Percentiles rank a stretch among this genome's conserved stretches.
These are phyloP conservation scores for Pontoporia blainvillei DNA, from an alignment of 2,113 vertebrate genomes.

Conservation along the genomic window DNA sequence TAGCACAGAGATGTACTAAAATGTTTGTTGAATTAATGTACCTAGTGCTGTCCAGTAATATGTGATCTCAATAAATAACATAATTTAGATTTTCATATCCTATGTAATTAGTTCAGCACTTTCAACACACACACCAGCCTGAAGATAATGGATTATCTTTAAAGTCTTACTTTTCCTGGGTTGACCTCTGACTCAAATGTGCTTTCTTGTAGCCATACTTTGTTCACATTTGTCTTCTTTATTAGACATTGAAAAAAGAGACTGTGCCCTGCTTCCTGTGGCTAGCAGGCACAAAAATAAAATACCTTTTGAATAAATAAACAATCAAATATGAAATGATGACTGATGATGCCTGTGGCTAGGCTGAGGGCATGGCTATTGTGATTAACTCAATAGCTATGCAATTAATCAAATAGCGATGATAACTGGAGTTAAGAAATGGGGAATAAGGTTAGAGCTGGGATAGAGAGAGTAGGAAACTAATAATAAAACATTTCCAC, in stretches of 20 bases:
- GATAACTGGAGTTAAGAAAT: neutral
- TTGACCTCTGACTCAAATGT: neutral
- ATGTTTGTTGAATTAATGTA: neutral
- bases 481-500: neutral
- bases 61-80: neutral
- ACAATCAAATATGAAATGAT: neutral
- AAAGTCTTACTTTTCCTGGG: neutral
- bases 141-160: neutral
- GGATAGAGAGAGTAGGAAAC: neutral
- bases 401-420: neutral
- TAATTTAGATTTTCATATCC: neutral
- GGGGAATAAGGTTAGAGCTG: neutral
- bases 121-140: neutral
- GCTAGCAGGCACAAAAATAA: neutral
- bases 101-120: neutral
- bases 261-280: neutral
- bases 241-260: neutral
- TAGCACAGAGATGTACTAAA: neutral
- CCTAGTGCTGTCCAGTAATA: neutral
- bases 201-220: neutral
- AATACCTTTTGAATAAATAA: constrained; percentile 19
- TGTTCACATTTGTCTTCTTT: neutral
- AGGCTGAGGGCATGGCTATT: neutral
- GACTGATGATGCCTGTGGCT: neutral
- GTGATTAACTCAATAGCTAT: neutral